Evolutionary conservation across 2,888 invertebrate genomes (phyloP), one percentile per base, ranked within the genome.

Genomic region (Drosophila siamana): DNA sequence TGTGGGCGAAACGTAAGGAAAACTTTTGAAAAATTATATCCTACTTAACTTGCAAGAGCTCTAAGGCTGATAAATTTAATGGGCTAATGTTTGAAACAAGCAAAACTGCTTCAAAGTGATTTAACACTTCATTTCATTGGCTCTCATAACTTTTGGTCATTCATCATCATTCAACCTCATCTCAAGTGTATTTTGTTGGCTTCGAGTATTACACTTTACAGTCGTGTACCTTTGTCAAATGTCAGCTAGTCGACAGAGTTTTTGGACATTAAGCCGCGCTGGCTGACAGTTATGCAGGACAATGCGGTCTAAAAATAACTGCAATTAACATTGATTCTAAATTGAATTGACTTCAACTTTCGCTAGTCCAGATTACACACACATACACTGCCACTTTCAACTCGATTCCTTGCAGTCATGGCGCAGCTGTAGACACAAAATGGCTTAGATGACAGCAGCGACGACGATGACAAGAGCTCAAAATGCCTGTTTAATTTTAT

Each of bases 401-500:
- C 51, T 47, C 24, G 52, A 19, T 56, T 6, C 22, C 3, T 26
- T n/a, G 19, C n/a, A 8, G 11, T 47, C 24, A 38, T 15, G 64
- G n/a, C 63, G 47, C 66, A 76, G 71, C 65, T 73, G 55, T 43
- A 33, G 22, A 16, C 33, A 28, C 22, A 43, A 56, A 44, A 36
- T 22, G 2, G 44, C 33, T 33, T 6, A 44, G 4, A 48, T 13
- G 41, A 43, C 30, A 16, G 30, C 51, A 4, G 13, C 52, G 13
- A 30, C 28, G 47, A 30, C 62, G 57, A 28, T 59, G 64, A 78
- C 61, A 67, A 68, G 19, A 59, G 63, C 69, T 69, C 63, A 65
- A 75, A 78, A 65, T 75, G 83, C 83, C 75, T 68, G 69, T 74
- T 79, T 76, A 86, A 89, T 89, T 83, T 86, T 80, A 87, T 87